Percentiles rank a stretch among this genome's conserved stretches.
phyloP scores from a whole-genome alignment of 1,140 invertebrate genomes.

The Thereuonema tuberculata region DNA sequence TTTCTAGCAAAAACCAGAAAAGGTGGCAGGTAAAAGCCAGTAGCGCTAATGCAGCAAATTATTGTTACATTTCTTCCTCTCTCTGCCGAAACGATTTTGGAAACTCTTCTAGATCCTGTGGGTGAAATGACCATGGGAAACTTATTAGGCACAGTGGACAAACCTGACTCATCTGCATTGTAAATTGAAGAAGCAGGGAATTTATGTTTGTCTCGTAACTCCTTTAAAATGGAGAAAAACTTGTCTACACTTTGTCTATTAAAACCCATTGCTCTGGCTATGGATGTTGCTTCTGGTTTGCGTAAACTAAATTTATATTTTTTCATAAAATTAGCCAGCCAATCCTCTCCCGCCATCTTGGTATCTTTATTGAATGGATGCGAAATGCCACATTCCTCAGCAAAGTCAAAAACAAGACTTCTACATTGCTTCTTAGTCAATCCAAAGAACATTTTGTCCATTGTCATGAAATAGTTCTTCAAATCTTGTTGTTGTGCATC shows the following conservation, averaged over 20 bases:
- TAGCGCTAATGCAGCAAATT: neutral
- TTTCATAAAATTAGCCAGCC: neutral
- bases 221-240: slow-evolving; percentile 13
- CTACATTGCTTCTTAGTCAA: neutral
- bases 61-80: neutral
- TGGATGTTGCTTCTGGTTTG: neutral
- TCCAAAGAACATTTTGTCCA: neutral
- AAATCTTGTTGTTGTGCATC: neutral
- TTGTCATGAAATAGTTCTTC: neutral
- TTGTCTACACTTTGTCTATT: slow-evolving; percentile 8
- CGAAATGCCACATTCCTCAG: neutral
- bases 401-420: neutral
- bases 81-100: neutral
- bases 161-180: slow-evolving; percentile 2
- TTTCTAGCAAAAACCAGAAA: neutral
- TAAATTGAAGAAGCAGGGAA: slow-evolving; percentile 4
- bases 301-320: neutral
- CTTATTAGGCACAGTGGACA: neutral
- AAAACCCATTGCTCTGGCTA: neutral
- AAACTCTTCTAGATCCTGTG: slow-evolving; percentile 10
- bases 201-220: neutral
- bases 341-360: neutral
- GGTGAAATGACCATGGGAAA: slow-evolving; percentile 1
- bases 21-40: neutral
- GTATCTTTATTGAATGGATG: neutral